A percentile compares a stretch with the other conserved stretches of the same genome.
Evolutionary conservation across 2,888 invertebrate genomes (phyloP).

Genomic region (Timema podura): DNA sequence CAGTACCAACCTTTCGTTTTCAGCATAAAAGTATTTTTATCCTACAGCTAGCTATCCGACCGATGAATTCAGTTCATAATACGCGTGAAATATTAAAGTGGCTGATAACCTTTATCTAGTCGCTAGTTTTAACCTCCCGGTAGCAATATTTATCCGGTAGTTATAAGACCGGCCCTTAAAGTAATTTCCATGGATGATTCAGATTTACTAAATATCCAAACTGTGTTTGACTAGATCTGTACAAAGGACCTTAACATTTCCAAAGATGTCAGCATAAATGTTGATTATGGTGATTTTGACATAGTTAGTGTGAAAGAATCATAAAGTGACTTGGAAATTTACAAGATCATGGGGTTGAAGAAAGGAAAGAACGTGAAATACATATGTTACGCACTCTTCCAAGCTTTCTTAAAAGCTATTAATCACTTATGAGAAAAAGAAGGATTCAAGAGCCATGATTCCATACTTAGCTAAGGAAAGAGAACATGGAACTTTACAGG

Average conservation of each 20-base stretch:
- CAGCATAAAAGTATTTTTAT: no score
- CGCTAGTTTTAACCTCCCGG: no score
- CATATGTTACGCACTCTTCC: not conserved
- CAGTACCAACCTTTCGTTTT: no score
- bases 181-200: not conserved
- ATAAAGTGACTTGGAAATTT: not conserved
- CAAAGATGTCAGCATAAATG: not conserved
- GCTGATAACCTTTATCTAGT: no score
- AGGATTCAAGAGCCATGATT: conserved; percentile 12
- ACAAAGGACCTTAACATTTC: conserved; percentile 3
- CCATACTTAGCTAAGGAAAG: not conserved
- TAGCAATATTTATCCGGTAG: no score
- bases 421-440: not conserved
- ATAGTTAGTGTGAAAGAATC: not conserved
- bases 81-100: no score
- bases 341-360: not conserved
- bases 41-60: no score
- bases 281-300: not conserved
- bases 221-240: not conserved
- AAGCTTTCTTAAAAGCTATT: not conserved
- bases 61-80: no score
- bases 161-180: no score
- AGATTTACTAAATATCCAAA: not conserved
- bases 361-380: conserved; percentile 4
- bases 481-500: not conserved